Evolutionary conservation across 2,113 vertebrate species (phyloP).

Genomic region (Myiagra hebetior): DNA sequence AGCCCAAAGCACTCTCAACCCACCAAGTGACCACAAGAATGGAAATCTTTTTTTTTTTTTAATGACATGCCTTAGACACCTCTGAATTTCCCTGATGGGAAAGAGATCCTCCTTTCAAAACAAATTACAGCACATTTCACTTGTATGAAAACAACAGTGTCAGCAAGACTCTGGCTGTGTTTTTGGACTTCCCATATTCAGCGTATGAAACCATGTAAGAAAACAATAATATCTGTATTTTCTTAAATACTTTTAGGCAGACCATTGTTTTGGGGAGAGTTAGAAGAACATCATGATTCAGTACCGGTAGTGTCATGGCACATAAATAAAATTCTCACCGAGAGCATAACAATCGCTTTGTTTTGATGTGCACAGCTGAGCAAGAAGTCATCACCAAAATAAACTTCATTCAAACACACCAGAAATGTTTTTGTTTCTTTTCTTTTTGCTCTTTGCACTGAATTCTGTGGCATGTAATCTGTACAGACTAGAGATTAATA

Average conservation of each 20-base stretch:
- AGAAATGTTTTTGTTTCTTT: slow-evolving; percentile 39
- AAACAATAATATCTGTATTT: slow-evolving; percentile 30
- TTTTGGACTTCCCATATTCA: slow-evolving; percentile 43
- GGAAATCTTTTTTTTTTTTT: background rate
- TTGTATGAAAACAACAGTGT: slow-evolving; percentile 38
- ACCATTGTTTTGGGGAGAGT: slow-evolving; percentile 13
- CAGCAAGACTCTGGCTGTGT: slow-evolving; percentile 4
- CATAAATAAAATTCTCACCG: slow-evolving; percentile 38
- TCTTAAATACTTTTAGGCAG: slow-evolving; percentile 10
- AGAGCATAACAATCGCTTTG: slow-evolving; percentile 54
- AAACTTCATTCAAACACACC: slow-evolving; percentile 13
- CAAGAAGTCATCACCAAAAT: slow-evolving; percentile 52
- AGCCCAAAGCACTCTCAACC: background rate
- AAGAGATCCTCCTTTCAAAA: background rate
- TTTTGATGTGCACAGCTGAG: slow-evolving; percentile 57
- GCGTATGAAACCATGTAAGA: background rate
- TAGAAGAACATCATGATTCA: slow-evolving; percentile 37
- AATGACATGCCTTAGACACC: background rate
- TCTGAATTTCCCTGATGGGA: background rate
- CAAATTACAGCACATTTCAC: slow-evolving; percentile 22
- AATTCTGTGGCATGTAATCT: background rate
- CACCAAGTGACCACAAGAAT: background rate
- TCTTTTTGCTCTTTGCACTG: background rate
- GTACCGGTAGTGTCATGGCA: slow-evolving; percentile 38
- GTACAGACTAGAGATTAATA: background rate